Evolutionary conservation across 2,113 vertebrate genomes (phyloP).

Genomic region (Toxostoma redivivum): DNA sequence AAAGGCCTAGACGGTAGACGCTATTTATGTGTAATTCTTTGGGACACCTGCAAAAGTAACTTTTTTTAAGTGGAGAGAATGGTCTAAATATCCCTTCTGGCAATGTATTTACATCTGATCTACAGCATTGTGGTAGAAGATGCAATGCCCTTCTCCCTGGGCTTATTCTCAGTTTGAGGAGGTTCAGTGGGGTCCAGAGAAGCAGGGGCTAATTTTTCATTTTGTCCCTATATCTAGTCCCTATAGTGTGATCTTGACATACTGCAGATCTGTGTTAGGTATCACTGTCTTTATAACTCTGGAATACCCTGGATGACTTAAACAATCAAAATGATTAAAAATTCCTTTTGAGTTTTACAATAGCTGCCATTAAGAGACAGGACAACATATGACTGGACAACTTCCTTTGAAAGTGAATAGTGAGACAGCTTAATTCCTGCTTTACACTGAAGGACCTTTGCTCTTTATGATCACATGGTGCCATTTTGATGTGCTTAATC

Average conservation of each 20-base stretch:
- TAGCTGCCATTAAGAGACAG: not conserved
- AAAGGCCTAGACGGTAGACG: not conserved
- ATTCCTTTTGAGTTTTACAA: not conserved
- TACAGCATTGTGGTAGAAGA: not conserved
- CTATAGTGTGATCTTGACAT: not conserved
- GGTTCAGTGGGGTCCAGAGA: not conserved
- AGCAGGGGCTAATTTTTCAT: not conserved
- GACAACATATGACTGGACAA: not conserved
- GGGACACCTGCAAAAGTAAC: not conserved
- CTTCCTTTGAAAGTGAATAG: not conserved
- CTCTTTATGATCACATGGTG: not conserved
- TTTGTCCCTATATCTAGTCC: not conserved
- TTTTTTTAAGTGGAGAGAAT: not conserved
- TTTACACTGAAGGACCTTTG: not conserved
- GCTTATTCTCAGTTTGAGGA: accelerated
- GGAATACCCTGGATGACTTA: not conserved
- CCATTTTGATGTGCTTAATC: not conserved
- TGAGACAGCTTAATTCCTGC: not conserved
- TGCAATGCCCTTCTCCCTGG: not conserved
- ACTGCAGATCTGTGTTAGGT: not conserved
- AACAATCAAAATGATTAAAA: not conserved
- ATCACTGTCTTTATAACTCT: not conserved
- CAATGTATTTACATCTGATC: not conserved
- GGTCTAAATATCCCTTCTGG: not conserved
- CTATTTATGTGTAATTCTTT: not conserved